Evolutionary conservation across 1,140 invertebrate genomes (phyloP).

Genomic region (Nixonia krombeini): DNA sequence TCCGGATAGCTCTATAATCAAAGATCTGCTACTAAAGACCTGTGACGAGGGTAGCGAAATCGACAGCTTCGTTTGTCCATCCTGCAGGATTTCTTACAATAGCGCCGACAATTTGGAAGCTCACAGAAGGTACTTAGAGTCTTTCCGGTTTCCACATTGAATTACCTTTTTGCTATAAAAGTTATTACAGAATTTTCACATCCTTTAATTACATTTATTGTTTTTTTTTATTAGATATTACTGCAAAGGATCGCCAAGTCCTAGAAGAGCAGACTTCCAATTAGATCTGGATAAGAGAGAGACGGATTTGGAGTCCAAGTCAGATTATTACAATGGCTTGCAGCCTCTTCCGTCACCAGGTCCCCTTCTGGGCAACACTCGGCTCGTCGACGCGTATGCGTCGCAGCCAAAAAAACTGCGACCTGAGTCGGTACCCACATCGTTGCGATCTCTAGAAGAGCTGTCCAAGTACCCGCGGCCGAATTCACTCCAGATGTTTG

Average conservation of each 20-base stretch:
- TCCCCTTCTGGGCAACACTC: slow-evolving; percentile 83
- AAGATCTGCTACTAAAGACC: slow-evolving; percentile 84
- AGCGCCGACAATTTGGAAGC: slow-evolving; percentile 80
- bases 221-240: slow-evolving; percentile 71
- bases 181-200: not conserved
- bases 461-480: slow-evolving; percentile 67
- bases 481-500: slow-evolving; percentile 81
- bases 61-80: slow-evolving; percentile 73
- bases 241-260: slow-evolving; percentile 72
- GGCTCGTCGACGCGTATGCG: slow-evolving; percentile 78
- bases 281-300: slow-evolving; percentile 73
- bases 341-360: slow-evolving; percentile 82
- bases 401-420: slow-evolving; percentile 72
- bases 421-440: slow-evolving; percentile 69
- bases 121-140: slow-evolving; percentile 67
- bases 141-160: not conserved
- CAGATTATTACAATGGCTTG: slow-evolving; percentile 62
- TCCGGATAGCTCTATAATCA: slow-evolving; percentile 84
- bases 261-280: slow-evolving; percentile 60
- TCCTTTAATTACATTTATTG: too few relatives aligned
- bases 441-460: slow-evolving; percentile 74
- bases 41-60: slow-evolving; percentile 68
- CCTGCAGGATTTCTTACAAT: slow-evolving; percentile 78
- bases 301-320: slow-evolving; percentile 62
- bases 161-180: not conserved